These are phyloP conservation scores for Stomorhina lunata DNA, from an alignment of 2,888 invertebrate genomes.

Conservation along the genomic window DNA sequence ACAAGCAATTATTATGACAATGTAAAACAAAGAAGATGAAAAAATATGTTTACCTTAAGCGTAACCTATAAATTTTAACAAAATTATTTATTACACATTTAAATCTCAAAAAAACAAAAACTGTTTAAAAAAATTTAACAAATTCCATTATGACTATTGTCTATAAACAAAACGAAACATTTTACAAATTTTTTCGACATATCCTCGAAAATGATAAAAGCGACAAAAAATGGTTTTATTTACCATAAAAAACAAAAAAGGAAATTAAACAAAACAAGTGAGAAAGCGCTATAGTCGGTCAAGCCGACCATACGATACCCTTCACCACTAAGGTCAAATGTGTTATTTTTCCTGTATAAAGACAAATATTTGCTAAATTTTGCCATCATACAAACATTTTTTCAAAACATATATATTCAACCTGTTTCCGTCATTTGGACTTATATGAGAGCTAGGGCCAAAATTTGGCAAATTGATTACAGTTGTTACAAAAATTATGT, in stretches of 20 bases:
- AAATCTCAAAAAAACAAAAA: conserved; percentile 11
- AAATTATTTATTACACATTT: conserved; percentile 9
- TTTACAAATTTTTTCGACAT: background rate
- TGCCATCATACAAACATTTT: no score
- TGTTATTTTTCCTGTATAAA: no score
- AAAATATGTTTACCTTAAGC: background rate
- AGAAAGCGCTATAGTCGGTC: no score
- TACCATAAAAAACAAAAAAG: background rate
- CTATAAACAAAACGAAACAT: no score
- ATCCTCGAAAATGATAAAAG: background rate
- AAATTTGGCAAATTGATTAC: no score
- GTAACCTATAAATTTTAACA: background rate
- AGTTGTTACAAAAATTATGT: no score
- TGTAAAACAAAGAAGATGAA: background rate
- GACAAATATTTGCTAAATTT: no score
- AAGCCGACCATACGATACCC: no score
- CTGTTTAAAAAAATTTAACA: background rate
- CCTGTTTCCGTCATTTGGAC: no score
- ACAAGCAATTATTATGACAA: background rate
- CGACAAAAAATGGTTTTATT: background rate
- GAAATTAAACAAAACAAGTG: background rate
- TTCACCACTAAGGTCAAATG: no score
- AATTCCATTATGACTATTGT: background rate
- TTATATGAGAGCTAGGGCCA: no score
- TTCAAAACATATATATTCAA: no score